These are phyloP conservation scores for Leucophenga montana DNA, from an alignment of 2,888 invertebrate species.

Conservation along the genomic window DNA sequence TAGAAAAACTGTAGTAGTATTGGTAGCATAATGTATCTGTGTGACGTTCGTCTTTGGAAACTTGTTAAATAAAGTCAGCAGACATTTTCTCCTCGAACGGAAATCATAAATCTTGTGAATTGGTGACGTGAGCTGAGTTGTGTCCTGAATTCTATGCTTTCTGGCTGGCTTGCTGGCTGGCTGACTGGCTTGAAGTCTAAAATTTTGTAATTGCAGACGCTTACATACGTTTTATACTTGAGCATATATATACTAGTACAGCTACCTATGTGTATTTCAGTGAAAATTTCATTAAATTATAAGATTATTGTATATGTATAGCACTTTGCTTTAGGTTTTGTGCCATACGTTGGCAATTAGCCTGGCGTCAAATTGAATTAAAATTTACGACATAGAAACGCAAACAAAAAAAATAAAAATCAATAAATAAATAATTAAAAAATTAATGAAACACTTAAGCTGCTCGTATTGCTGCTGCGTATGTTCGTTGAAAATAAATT, in stretches of 20 bases:
- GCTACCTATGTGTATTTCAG: background rate
- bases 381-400: conserved; percentile 35
- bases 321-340: background rate
- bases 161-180: background rate
- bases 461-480: background rate
- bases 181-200: too few species aligned
- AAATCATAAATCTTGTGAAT: conserved; percentile 52
- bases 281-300: conserved; percentile 43
- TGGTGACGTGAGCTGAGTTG: conserved; percentile 23
- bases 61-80: conserved; percentile 50
- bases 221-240: background rate
- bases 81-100: conserved; percentile 50
- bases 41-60: conserved; percentile 29
- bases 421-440: conserved; percentile 46
- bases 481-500: conserved; percentile 30
- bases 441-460: conserved; percentile 30
- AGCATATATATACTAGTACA: background rate
- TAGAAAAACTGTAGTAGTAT: too few species aligned
- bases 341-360: background rate
- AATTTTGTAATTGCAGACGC: conserved; percentile 15
- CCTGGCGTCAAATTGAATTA: background rate
- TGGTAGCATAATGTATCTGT: too few species aligned
- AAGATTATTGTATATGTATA: conserved; percentile 13
- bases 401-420: conserved; percentile 36
- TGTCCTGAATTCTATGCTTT: background rate